Conservation (phyloP, 2,113 vertebrate genomes). For the Accipiter cooperii region DNA sequence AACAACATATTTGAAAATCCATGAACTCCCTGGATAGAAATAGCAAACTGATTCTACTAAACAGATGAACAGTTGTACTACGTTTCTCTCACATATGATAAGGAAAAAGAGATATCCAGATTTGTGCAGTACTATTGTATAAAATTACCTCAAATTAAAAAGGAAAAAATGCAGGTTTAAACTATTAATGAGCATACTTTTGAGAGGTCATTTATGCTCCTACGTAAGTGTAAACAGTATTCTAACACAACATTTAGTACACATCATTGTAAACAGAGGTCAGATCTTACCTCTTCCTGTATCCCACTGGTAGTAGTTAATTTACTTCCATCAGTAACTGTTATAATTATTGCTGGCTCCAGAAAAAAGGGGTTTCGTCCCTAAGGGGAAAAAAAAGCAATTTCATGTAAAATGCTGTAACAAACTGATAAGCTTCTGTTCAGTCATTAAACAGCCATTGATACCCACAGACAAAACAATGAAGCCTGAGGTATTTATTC, state of each 20-base stretch:
- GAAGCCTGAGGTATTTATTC: not conserved
- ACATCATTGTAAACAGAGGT: not conserved
- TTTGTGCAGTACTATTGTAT: not conserved
- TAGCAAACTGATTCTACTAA: not conserved
- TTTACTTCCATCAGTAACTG: constrained; percentile 92
- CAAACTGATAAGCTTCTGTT: not conserved
- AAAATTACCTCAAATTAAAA: not conserved
- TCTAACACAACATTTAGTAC: not conserved
- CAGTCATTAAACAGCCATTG: not conserved
- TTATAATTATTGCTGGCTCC: constrained; percentile 90
- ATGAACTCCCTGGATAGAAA: not conserved
- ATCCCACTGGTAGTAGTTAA: constrained; percentile 84
- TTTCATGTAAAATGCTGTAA: not conserved
- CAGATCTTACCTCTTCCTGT: constrained; percentile 87
- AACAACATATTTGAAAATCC: not conserved
- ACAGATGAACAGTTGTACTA: not conserved
- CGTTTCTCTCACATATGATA: not conserved
- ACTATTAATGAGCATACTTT: not conserved
- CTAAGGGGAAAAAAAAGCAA: constrained; percentile 56
- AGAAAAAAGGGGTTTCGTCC: constrained; percentile 93
- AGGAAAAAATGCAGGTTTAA: not conserved
- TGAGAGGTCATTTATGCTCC: not conserved
- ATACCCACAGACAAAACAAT: not conserved
- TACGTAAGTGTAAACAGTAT: not conserved
- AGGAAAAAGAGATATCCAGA: not conserved